Evolutionary conservation across 92 coral and sea anemone genomes (phyloP), one percentile per base, ranked within the genome.

Genomic region (Porites rus): DNA sequence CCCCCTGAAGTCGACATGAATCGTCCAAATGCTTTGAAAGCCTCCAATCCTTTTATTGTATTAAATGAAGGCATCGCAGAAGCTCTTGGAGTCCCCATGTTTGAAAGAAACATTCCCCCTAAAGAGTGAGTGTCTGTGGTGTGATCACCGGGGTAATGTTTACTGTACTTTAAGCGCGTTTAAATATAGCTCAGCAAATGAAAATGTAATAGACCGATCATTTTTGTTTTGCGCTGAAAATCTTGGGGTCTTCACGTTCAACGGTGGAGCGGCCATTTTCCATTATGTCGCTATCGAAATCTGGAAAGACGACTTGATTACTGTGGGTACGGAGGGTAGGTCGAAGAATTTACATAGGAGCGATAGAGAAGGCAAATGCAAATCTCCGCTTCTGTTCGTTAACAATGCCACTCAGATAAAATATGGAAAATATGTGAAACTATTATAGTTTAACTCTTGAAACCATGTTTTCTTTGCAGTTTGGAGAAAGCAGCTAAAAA

Each of bases 41-140:
- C 94, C 16, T 72, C 98, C 56, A 97, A 97, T 81, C 99, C 99
- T 1, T 97, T 97, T 87, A 90, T 93, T 60, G 99, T 97, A 19
- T 86, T 97, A 73, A 93, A 91, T 82, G 94, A 95, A 80, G 98
- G 98, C 67, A 91, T 96, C 13, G 96, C 96, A 12, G 98, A 95
- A 64, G 87, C 96, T 19, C 90, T 96, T 16, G 99, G 98, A 53
- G 95, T 86, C 79, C 99, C 98, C 2, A 93, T 97, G 96, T 97
- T 97, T 67, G 98, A 97, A 88, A 93, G 81, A 81, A 92, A 92
- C 82, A 98, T 97, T 51, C 88, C 97, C 20, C 99, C 99, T 9
- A 87, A 79, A 79, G 92, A 96, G 99, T 93, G 80, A 43, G 85
- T 69, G 21, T 50, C 24, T 69, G 1, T 31, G 14, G 0, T 14